Evolutionary conservation across 2,888 invertebrate species (phyloP).

Genomic region (Cyclophora albipunctata): DNA sequence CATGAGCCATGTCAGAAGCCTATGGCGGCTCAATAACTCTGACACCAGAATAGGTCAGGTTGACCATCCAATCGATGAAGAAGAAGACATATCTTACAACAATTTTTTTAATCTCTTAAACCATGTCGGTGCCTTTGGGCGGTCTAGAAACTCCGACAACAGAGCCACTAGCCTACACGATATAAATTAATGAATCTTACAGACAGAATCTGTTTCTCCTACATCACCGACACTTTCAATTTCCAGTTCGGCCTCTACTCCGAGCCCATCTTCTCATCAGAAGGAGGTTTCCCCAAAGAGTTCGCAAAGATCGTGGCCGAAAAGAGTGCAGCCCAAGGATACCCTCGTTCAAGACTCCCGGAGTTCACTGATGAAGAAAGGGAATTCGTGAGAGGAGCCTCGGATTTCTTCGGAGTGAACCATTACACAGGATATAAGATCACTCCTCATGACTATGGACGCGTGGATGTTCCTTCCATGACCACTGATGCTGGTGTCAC

Average conservation of each 20-base stretch:
- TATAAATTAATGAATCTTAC: too few species aligned
- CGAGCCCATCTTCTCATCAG: slow-evolving; percentile 61
- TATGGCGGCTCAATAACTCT: too few species aligned
- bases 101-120: too few species aligned
- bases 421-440: slow-evolving; percentile 73
- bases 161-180: too few species aligned
- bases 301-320: slow-evolving; percentile 55
- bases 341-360: slow-evolving; percentile 54
- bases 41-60: too few species aligned
- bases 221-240: too few species aligned
- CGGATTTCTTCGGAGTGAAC: slow-evolving; percentile 76
- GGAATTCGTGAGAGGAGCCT: slow-evolving; percentile 36
- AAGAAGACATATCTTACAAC: too few species aligned
- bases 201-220: too few species aligned
- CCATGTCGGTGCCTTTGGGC: too few species aligned
- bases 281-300: slow-evolving; percentile 72
- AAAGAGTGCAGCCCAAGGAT: slow-evolving; percentile 59
- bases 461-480: slow-evolving; percentile 15
- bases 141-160: too few species aligned
- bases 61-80: too few species aligned
- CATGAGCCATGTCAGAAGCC: too few species aligned
- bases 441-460: slow-evolving; percentile 23
- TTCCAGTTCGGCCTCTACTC: slow-evolving; percentile 58
- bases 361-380: slow-evolving; percentile 56
- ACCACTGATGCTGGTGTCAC: slow-evolving; percentile 34